Evolutionary conservation across 1,140 invertebrate genomes (phyloP), one percentile per base, ranked within the genome.

Genomic region (Leptoteleia sp.): DNA sequence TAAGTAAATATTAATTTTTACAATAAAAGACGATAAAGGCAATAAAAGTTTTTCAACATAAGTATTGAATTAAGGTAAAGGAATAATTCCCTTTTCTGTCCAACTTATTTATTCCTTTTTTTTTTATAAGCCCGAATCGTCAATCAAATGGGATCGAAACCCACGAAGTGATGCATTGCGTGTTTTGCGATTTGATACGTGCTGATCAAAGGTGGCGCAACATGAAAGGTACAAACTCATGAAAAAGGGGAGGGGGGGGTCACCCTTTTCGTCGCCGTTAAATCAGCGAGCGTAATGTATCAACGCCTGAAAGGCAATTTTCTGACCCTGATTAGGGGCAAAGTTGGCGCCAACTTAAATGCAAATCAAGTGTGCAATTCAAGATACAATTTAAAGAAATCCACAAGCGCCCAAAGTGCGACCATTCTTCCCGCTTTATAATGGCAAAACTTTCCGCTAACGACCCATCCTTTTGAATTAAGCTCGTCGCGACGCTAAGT

Each of bases 401-500:
- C 61, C 57, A 25, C 67, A 37, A 45, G 19, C 31, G 25, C 33
- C 62, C 37, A 52, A 73, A 73, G 40, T 64, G 37, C 19, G 16
- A 3, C 47, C 68, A 73, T 72, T 72, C 76, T 73, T 79, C 50
- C 43, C 19, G 35, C 50, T 48, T 62, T 79, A 71, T 84, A 84
- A 85, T 79, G 83, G 81, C 70, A 71, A 85, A 85, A 85, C 82
- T 85, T 85, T 83, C 3, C 62, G 75, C 79, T 85, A 85, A 86
- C 82, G 84, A 82, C 80, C 76, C 62, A 79, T 83, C 80, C 62
- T 83, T 79, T 71, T 84, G 81, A 85, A 85, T 86, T 86, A 85
- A 83, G 81, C 80, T 68, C 72, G 77, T 79, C 78, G 50, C 59
- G 48, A 25, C 25, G 59, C 19, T 62, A 79, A 70, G 22, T 70